Percentiles rank a stretch among this genome's conserved stretches.
Conservation (phyloP, 2,113 vertebrate genomes). For the Mungos mungo region DNA sequence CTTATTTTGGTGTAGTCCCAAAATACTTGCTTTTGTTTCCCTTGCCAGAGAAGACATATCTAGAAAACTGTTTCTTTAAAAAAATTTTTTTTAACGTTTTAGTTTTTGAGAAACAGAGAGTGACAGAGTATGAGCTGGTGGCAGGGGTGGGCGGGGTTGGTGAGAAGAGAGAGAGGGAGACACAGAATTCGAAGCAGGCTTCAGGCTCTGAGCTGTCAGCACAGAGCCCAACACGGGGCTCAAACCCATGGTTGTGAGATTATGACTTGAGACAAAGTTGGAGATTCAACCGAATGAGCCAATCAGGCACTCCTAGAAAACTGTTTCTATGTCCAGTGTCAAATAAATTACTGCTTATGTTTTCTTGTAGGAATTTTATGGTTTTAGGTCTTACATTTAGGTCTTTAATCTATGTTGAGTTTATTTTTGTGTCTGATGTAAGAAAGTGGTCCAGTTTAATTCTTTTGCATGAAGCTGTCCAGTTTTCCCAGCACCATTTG, state of each 20-base stretch:
- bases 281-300: too few relatives aligned
- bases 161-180: too few relatives aligned
- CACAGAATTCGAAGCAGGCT: too few relatives aligned
- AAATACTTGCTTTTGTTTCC: background rate
- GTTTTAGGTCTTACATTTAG: background rate
- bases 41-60: background rate
- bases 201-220: too few relatives aligned
- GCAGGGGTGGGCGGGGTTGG: too few relatives aligned
- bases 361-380: background rate
- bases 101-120: too few relatives aligned
- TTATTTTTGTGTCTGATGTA: background rate
- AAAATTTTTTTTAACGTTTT: too few relatives aligned
- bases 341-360: background rate
- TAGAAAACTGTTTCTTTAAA: background rate
- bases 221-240: too few relatives aligned
- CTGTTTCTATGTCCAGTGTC: background rate
- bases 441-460: background rate
- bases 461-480: background rate
- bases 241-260: too few relatives aligned
- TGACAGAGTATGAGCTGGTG: too few relatives aligned
- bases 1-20: background rate
- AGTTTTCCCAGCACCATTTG: background rate
- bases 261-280: too few relatives aligned
- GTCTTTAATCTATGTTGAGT: background rate
- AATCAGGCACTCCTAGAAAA: background rate